phyloP scores from a whole-genome alignment of 2,113 vertebrate genomes.

The Neofelis nebulosa region DNA sequence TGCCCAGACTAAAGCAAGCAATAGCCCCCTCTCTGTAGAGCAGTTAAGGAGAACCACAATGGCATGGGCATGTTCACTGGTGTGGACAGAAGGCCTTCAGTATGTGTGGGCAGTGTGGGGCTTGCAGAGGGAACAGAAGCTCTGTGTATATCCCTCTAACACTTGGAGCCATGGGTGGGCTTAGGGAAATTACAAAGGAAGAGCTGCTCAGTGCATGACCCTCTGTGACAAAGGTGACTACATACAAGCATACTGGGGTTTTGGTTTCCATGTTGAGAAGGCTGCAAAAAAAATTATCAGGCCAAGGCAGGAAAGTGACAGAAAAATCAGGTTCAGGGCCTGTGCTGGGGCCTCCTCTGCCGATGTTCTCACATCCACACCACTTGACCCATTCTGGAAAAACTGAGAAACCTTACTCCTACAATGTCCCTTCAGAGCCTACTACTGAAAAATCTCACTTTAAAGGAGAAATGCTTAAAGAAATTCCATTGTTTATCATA shows the following conservation, averaged over 20 bases:
- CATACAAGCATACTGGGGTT: neutral
- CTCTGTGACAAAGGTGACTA: neutral
- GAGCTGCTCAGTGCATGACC: neutral
- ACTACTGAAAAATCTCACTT: neutral
- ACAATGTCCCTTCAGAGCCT: neutral
- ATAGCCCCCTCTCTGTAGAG: neutral
- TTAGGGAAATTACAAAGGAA: neutral
- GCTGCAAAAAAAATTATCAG: neutral
- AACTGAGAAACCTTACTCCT: neutral
- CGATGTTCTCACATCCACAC: neutral
- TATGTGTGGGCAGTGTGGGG: neutral
- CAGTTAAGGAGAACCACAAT: neutral
- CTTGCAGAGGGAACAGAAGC: neutral
- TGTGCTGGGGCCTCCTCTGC: neutral
- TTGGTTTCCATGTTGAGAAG: neutral
- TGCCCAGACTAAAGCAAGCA: neutral
- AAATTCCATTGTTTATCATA: conserved; percentile 1
- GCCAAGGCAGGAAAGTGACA: neutral
- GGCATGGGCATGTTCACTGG: neutral
- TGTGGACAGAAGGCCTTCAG: neutral
- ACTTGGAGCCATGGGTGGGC: neutral
- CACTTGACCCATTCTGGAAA: neutral
- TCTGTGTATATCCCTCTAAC: too few relatives aligned
- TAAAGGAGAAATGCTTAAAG: neutral
- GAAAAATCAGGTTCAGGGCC: neutral